Conservation (phyloP, 2,113 vertebrate species). For the Calyptommatus sinebrachiatus region DNA sequence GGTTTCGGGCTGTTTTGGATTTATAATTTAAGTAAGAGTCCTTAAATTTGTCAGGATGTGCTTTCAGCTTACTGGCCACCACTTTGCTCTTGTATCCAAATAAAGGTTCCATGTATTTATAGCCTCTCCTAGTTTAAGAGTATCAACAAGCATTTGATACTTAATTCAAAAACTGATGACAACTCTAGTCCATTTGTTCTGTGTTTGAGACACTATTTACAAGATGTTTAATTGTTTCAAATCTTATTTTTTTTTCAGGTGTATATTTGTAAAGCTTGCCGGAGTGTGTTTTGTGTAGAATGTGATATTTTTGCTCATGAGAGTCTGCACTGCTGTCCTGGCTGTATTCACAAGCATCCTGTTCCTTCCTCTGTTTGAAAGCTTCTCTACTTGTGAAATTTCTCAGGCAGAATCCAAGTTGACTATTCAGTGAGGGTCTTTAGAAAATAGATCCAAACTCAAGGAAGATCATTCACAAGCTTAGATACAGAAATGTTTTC, state of each 20-base stretch:
- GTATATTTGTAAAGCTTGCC: slow-evolving; percentile 82
- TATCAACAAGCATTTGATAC: too few relatives aligned
- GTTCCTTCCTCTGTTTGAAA: slow-evolving; percentile 57
- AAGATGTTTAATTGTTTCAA: not conserved
- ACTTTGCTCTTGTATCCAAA: too few relatives aligned
- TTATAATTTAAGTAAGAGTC: too few relatives aligned
- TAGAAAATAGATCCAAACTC: not conserved
- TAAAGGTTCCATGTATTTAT: too few relatives aligned
- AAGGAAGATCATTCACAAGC: not conserved
- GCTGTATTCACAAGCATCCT: slow-evolving; percentile 81
- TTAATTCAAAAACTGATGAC: too few relatives aligned
- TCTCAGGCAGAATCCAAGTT: not conserved
- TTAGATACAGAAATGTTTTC: slow-evolving; percentile 5
- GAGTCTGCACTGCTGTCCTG: slow-evolving; percentile 91
- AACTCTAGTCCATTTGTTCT: not conserved
- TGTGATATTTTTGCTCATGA: slow-evolving; percentile 95
- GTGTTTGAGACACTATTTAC: not conserved
- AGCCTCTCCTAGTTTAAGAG: too few relatives aligned
- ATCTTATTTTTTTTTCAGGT: slow-evolving; percentile 69
- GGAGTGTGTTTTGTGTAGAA: slow-evolving; percentile 85
- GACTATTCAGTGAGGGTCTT: not conserved
- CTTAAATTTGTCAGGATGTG: too few relatives aligned
- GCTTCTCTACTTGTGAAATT: not conserved
- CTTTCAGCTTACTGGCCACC: too few relatives aligned
- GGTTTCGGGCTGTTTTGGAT: too few relatives aligned